A percentile compares a stretch with the other conserved stretches of the same genome.
phyloP scores from a whole-genome alignment of 2,888 invertebrate genomes.

The Hyalella azteca region DNA sequence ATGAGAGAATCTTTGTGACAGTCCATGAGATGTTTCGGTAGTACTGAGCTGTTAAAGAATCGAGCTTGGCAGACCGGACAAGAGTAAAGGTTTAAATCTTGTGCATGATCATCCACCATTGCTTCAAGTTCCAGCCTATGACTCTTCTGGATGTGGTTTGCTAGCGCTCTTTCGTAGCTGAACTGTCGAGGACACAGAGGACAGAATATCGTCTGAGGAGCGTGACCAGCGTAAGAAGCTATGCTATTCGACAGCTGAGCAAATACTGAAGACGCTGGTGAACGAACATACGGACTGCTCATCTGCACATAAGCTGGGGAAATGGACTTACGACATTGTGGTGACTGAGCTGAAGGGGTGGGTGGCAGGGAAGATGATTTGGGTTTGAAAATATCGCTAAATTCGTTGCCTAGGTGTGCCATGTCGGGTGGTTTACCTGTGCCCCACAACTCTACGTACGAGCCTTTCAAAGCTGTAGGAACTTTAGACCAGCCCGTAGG shows the following conservation, averaged over 20 bases:
- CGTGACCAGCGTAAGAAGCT: constrained; percentile 52
- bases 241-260: constrained; percentile 51
- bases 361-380: constrained; percentile 16
- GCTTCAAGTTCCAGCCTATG: constrained; percentile 50
- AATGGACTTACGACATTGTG: constrained; percentile 7
- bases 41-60: constrained; percentile 52
- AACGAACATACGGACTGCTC: constrained; percentile 53
- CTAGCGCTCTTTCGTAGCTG: constrained; percentile 52
- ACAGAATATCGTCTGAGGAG: constrained; percentile 54
- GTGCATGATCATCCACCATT: constrained; percentile 45
- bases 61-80: constrained; percentile 56
- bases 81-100: constrained; percentile 47
- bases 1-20: constrained; percentile 53
- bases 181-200: constrained; percentile 57
- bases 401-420: no score
- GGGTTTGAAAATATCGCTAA: background rate
- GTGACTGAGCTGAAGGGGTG: constrained; percentile 16
- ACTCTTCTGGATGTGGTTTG: constrained; percentile 52
- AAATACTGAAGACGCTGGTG: constrained; percentile 51
- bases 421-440: background rate
- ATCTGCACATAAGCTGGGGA: constrained; percentile 54
- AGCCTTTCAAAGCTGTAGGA: background rate
- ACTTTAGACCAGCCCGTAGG: background rate
- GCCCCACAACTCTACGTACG: constrained; percentile 21
- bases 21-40: constrained; percentile 54